These are phyloP conservation scores for Chaetogeoica ovagalla DNA, from an alignment of 2,888 invertebrate species.

Conservation along the genomic window DNA sequence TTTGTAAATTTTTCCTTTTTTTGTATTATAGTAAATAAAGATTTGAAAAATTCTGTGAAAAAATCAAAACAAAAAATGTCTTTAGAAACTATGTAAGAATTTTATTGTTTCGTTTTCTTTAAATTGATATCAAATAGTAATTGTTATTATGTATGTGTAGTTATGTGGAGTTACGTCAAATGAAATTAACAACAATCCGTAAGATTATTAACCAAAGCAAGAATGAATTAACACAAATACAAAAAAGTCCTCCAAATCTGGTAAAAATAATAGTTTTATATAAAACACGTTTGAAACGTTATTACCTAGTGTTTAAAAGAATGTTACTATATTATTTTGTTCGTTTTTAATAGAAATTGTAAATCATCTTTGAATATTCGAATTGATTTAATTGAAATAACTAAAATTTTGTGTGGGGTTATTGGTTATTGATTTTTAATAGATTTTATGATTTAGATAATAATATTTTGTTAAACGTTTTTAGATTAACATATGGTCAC, in stretches of 20 bases:
- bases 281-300: not conserved
- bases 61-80: not conserved
- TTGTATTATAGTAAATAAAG: constrained; percentile 7
- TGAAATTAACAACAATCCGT: constrained; percentile 22
- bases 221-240: not conserved
- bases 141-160: constrained; percentile 7
- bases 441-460: no score
- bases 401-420: no score
- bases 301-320: no score
- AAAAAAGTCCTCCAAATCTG: not conserved
- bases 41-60: not conserved
- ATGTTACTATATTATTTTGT: no score
- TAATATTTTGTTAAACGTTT: no score
- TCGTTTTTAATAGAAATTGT: no score
- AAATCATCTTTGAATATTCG: no score
- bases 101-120: not conserved
- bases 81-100: constrained; percentile 22
- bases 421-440: no score
- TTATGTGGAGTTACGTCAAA: constrained; percentile 9
- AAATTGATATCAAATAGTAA: not conserved
- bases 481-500: no score
- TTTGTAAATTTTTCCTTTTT: not conserved
- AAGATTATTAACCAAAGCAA: constrained; percentile 2
- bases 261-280: constrained; percentile 6
- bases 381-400: no score